Base-by-base conservation (phyloP, 2,113 vertebrate genomes). In the Sinocyclocheilus maitianheensis region DNA sequence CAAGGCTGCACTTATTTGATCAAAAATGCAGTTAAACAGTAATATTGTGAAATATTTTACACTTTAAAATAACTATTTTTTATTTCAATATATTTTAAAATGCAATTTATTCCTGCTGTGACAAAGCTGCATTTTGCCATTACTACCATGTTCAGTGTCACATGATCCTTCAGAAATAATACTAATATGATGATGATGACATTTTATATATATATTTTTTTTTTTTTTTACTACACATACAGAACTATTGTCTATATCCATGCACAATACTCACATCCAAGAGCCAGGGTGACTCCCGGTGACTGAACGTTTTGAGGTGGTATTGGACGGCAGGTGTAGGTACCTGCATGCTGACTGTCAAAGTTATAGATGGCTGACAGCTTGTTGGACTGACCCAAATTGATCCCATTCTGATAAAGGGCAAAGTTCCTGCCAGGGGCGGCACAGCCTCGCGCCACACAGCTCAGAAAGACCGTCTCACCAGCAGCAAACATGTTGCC, bases 391-490 rank as follows among this genome's bases (percentile, higher is more conserved):
- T 93, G 92, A 22, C 94, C 94, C 0, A 95, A 90, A 87, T 94
- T 94, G 12, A 93, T 84, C 6, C 93, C 94, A 1, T 94, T 93
- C 85, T 92, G 94, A 91, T 94, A 95, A 40, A 95, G 92, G 0
- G 94, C 92, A 1, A 95, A 92, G 37, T 89, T 93, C 72, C 91
- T 90, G 46, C 94, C 94, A 13, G 91, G 81, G 58, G 94, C 93
- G n/a, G 91, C 93, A 88, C 95, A 95, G 26, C 95, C 95, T 72
- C 86, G 82, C 20, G 94, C 95, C 87, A 92, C 89, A 86, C 95
- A 95, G 77, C 92, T 92, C 1, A 95, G 89, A 78, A 93, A 95
- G 76, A 95, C 93, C 0, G 94, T 95, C 91, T 95, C 95, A 22
- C 93, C 94, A 0, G 89, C 85, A 1, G 92, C 94, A 74, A 93